Evolutionary conservation across 2,113 vertebrate genomes (phyloP).

Genomic region (Hippotragus niger): DNA sequence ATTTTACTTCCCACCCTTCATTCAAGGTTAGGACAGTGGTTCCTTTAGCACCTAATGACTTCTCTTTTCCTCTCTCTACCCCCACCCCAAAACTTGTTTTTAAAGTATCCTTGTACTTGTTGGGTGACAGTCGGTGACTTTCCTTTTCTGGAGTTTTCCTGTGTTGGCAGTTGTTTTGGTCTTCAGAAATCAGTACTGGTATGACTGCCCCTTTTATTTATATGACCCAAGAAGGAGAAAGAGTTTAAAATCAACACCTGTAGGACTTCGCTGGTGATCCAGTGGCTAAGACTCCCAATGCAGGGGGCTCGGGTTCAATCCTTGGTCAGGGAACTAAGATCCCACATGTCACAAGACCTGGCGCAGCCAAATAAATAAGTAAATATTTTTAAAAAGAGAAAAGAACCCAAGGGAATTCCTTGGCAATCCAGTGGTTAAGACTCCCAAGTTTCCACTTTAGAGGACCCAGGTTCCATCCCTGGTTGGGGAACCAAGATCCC

Average conservation of each 20-base stretch:
- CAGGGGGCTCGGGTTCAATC: neutral
- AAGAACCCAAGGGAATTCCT: neutral
- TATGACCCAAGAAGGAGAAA: slow-evolving; percentile 60
- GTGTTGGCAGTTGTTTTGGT: slow-evolving; percentile 44
- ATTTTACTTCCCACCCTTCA: neutral
- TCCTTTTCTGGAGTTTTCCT: slow-evolving; percentile 53
- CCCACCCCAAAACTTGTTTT: neutral
- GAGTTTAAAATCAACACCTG: slow-evolving; percentile 73
- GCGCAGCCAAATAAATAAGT: neutral
- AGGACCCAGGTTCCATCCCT: neutral
- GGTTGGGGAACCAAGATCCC: neutral
- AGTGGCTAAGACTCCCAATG: neutral
- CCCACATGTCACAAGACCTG: neutral
- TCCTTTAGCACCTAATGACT: neutral
- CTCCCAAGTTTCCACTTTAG: neutral
- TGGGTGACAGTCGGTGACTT: neutral
- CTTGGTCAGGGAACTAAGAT: neutral
- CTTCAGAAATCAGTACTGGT: slow-evolving; percentile 52
- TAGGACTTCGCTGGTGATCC: neutral
- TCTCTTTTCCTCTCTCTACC: neutral
- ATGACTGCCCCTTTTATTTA: slow-evolving; percentile 54
- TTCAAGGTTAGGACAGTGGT: neutral
- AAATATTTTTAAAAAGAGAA: neutral
- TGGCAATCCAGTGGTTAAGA: neutral
- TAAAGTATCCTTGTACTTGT: neutral